A percentile compares a stretch with the other conserved stretches of the same genome.
Conservation (phyloP, 2,888 invertebrate genomes). For the Caenorhabditis doughertyi region DNA sequence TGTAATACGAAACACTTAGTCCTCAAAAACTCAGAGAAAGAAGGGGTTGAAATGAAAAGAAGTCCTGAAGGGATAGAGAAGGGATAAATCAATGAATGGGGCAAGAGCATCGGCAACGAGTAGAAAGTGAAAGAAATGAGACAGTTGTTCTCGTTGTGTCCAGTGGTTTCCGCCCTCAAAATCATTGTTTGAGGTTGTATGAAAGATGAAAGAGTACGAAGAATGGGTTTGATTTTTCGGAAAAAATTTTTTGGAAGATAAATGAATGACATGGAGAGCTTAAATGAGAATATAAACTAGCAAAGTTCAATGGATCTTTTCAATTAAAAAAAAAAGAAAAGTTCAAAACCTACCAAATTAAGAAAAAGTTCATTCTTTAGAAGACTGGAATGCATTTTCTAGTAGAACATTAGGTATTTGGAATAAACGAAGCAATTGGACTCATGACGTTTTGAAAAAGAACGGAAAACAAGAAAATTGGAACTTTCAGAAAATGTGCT, state of each 20-base stretch:
- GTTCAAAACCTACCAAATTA: neutral
- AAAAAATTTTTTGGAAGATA: neutral
- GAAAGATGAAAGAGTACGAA: conserved; percentile 23
- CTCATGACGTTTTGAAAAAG: conserved; percentile 1
- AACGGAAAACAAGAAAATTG: neutral
- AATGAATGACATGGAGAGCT: neutral
- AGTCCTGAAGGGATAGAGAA: neutral
- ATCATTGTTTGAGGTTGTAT: conserved; percentile 35
- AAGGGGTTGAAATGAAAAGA: neutral
- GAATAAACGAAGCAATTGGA: neutral
- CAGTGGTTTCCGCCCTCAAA: conserved; percentile 39
- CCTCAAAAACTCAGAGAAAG: conserved; percentile 41
- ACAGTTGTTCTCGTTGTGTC: conserved; percentile 63
- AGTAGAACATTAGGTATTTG: conserved; percentile 9
- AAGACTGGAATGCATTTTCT: conserved; percentile 18
- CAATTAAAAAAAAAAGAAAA: neutral
- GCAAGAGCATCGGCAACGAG: conserved; percentile 22
- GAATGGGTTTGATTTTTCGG: conserved; percentile 5
- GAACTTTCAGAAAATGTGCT: neutral
- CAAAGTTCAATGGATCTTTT: neutral
- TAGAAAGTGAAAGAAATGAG: conserved; percentile 19
- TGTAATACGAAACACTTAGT: conserved; percentile 60
- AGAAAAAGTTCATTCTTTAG: neutral
- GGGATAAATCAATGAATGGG: conserved; percentile 51
- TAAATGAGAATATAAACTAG: neutral